Evolutionary conservation across 2,113 vertebrate genomes (phyloP).

Genomic region (Microcebus griseorufus): DNA sequence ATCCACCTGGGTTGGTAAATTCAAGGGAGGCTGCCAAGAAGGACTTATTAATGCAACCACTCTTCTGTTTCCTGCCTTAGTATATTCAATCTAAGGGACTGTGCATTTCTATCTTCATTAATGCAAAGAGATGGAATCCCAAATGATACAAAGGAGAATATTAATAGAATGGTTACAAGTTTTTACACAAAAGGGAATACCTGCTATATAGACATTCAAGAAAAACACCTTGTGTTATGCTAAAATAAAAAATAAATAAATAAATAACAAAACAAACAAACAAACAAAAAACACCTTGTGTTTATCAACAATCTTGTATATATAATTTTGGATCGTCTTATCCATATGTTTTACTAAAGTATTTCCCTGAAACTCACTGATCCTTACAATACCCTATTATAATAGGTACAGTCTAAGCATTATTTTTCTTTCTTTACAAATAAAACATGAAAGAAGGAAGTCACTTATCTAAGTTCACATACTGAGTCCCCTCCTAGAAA

Average conservation of each 20-base stretch:
- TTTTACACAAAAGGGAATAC: not conserved
- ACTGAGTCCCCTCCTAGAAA: not conserved
- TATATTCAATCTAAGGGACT: not conserved
- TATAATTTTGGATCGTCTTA: not conserved
- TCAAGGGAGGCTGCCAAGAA: not conserved
- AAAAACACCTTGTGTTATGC: not conserved
- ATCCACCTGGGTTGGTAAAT: not conserved
- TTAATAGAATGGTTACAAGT: not conserved
- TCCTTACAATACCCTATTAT: not conserved
- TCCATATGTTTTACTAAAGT: not conserved
- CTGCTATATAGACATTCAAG: not conserved
- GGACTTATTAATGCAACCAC: not conserved
- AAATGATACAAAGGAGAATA: not conserved
- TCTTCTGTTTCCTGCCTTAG: not conserved
- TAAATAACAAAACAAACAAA: too few relatives aligned
- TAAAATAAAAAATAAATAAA: too few relatives aligned
- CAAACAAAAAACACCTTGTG: not conserved
- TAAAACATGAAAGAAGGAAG: conserved; percentile 10
- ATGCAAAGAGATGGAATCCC: not conserved
- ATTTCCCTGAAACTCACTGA: not conserved
- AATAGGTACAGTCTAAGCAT: not conserved
- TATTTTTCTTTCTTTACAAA: conserved; percentile 23
- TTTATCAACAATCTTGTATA: not conserved
- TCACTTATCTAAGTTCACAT: not conserved
- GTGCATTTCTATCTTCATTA: not conserved